phyloP scores from a whole-genome alignment of 2,888 invertebrate genomes.

The Empis stercorea region DNA sequence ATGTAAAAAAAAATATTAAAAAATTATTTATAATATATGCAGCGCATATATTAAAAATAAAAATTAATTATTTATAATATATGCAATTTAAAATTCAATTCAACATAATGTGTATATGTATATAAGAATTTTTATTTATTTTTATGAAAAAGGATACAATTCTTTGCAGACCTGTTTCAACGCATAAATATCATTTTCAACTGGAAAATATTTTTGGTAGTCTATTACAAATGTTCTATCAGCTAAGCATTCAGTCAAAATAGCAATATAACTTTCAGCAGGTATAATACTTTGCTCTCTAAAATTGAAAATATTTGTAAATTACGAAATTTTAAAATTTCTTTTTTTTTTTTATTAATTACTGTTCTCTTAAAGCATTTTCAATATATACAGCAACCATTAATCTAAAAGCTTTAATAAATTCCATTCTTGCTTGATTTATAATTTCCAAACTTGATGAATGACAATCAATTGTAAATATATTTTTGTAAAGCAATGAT shows the following conservation, averaged over 20 bases:
- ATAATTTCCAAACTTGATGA: constrained; percentile 27
- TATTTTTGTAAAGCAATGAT: constrained; percentile 52
- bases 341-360: constrained; percentile 10
- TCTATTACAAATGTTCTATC: constrained; percentile 51
- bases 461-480: constrained; percentile 34
- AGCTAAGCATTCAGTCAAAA: constrained; percentile 39
- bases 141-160: constrained; percentile 45
- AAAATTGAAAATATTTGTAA: constrained; percentile 3
- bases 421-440: constrained; percentile 34
- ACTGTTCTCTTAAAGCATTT: constrained; percentile 29
- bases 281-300: constrained; percentile 17
- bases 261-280: constrained; percentile 25
- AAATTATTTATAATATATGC: too few species aligned
- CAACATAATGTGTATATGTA: too few species aligned
- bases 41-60: too few species aligned
- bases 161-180: constrained; percentile 48
- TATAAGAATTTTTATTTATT: background rate
- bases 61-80: too few species aligned
- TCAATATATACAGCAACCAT: constrained; percentile 33
- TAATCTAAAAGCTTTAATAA: constrained; percentile 35
- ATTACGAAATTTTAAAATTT: background rate
- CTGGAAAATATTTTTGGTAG: constrained; percentile 52
- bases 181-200: constrained; percentile 53
- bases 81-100: too few species aligned
- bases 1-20: too few species aligned